These are phyloP conservation scores for Mastomys coucha DNA, from an alignment of 2,113 vertebrate species.

Conservation along the genomic window DNA sequence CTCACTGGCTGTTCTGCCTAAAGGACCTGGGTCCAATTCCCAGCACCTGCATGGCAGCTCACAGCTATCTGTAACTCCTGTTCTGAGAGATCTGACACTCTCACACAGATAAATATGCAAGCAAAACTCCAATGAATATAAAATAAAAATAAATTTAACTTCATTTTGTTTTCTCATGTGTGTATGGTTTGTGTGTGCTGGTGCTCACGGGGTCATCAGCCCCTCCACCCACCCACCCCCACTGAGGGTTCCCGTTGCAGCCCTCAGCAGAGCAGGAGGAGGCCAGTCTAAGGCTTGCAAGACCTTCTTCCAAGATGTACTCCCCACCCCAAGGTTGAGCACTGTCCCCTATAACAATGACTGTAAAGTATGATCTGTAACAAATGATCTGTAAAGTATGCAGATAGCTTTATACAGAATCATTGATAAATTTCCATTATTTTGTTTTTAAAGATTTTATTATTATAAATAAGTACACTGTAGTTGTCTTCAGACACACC, in stretches of 20 bases:
- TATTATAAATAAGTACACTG: too few relatives aligned
- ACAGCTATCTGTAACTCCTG: background rate
- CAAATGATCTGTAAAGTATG: background rate
- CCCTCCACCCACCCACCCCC: too few relatives aligned
- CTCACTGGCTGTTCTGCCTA: background rate
- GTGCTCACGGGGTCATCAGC: background rate
- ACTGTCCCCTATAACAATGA: background rate
- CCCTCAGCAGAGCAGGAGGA: background rate
- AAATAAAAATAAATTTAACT: background rate
- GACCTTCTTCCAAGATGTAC: background rate
- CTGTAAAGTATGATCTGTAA: background rate
- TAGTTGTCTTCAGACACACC: too few relatives aligned
- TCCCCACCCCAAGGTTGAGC: background rate
- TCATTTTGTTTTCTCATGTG: background rate
- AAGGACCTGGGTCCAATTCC: background rate
- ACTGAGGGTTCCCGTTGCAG: background rate
- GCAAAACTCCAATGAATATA: background rate
- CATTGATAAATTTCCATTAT: background rate
- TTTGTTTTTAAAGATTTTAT: too few relatives aligned
- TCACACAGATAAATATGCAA: background rate
- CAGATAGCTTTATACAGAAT: background rate
- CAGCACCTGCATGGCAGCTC: background rate
- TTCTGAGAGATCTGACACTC: background rate
- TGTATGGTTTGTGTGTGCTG: background rate
- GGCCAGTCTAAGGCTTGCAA: background rate